Percentiles rank a stretch among this genome's conserved stretches.
phyloP scores from a whole-genome alignment of 2,888 invertebrate species.

The Heteromyza rotundicornis region DNA sequence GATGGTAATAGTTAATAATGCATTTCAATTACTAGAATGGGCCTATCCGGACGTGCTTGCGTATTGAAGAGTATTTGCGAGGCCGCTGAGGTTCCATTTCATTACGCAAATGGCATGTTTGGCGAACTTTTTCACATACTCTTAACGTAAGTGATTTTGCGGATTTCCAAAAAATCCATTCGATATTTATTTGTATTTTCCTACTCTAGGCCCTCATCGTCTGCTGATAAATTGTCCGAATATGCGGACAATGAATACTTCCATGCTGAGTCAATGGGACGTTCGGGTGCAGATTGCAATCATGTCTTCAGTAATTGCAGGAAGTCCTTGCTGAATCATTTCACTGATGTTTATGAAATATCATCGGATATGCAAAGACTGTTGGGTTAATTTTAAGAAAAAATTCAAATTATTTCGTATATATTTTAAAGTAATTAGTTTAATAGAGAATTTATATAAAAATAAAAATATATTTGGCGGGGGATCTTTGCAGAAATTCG shows the following conservation, averaged over 20 bases:
- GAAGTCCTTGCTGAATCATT: constrained; percentile 51
- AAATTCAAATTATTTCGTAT: too few relatives aligned
- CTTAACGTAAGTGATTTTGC: constrained; percentile 74
- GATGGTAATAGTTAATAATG: neutral
- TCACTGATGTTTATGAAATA: constrained; percentile 46
- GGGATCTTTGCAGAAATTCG: too few relatives aligned
- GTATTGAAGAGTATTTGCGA: constrained; percentile 80
- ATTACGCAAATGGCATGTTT: constrained; percentile 73
- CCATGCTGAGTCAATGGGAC: constrained; percentile 74
- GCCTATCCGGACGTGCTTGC: constrained; percentile 73
- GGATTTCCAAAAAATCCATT: too few relatives aligned
- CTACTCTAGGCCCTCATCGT: constrained; percentile 71
- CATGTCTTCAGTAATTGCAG: constrained; percentile 50
- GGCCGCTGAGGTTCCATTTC: constrained; percentile 73
- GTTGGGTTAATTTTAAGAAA: constrained; percentile 14
- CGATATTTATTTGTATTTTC: neutral
- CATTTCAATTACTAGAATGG: constrained; percentile 65
- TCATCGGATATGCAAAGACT: constrained; percentile 36
- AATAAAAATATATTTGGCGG: too few relatives aligned
- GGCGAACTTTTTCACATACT: constrained; percentile 78
- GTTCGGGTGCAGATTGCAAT: constrained; percentile 55
- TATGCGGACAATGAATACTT: constrained; percentile 76
- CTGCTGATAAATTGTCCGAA: constrained; percentile 69
- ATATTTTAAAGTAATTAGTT: too few relatives aligned
- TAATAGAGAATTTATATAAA: too few relatives aligned